Percentiles rank a stretch among this genome's conserved stretches.
phyloP scores from a whole-genome alignment of 2,113 vertebrate species.

The Tiliqua scincoides region DNA sequence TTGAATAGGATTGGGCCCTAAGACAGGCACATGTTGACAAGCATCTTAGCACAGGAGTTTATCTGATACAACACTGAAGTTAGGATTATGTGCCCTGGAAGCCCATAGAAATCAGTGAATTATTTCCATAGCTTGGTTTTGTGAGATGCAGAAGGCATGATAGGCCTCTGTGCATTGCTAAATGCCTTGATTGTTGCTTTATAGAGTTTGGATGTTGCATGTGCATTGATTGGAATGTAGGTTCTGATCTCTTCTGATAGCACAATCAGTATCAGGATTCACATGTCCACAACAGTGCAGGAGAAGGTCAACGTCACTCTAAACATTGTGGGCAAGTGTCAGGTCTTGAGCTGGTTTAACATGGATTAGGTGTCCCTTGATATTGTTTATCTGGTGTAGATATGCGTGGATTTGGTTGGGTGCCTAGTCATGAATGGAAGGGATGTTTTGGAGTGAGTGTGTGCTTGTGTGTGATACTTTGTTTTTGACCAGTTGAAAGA shows the following conservation, averaged over 20 bases:
- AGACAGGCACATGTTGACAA: background rate
- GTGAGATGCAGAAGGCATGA: too few relatives aligned
- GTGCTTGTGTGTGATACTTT: background rate
- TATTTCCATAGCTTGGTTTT: background rate
- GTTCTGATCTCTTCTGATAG: background rate
- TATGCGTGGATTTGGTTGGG: background rate
- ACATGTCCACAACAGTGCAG: background rate
- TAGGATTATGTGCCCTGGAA: too few relatives aligned
- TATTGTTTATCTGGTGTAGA: background rate
- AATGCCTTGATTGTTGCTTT: background rate
- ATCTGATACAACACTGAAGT: too few relatives aligned
- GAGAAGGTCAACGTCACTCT: background rate
- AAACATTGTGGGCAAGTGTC: background rate
- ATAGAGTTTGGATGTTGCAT: background rate
- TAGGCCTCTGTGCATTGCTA: too few relatives aligned
- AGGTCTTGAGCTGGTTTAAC: background rate
- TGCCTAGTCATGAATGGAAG: too few relatives aligned
- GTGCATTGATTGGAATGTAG: background rate
- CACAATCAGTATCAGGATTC: too few relatives aligned
- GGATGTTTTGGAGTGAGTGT: background rate
- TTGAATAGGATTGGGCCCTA: too few relatives aligned
- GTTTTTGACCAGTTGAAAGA: background rate
- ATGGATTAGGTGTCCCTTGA: background rate
- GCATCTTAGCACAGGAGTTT: background rate
- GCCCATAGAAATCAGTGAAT: too few relatives aligned